phyloP scores from a whole-genome alignment of 2,113 vertebrate species.

The Rhombomys opimus region DNA sequence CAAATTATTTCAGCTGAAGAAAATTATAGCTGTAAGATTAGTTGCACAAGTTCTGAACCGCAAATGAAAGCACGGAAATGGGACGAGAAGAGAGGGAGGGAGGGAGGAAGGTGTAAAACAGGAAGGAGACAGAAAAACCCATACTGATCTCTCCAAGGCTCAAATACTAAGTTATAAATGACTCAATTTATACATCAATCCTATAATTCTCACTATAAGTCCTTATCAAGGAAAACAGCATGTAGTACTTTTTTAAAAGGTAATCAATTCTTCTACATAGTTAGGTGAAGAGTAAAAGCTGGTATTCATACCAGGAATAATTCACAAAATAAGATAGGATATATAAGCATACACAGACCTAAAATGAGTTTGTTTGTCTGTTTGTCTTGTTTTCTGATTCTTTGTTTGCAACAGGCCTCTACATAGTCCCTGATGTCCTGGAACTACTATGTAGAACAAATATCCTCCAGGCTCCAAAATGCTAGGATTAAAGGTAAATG shows the following conservation, averaged over 20 bases:
- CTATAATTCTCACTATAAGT: background rate
- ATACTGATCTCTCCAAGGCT: background rate
- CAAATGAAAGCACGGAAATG: background rate
- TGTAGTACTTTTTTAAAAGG: background rate
- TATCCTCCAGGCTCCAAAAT: background rate
- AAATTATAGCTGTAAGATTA: slow-evolving; percentile 5
- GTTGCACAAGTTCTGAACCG: background rate
- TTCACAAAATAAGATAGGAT: background rate
- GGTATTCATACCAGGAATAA: background rate
- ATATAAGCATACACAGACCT: background rate
- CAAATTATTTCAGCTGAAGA: slow-evolving; percentile 19
- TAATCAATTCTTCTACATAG: background rate
- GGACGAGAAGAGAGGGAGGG: background rate
- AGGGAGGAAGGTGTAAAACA: too few species aligned
- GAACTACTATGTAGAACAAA: background rate
- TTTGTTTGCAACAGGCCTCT: background rate
- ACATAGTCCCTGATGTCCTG: background rate
- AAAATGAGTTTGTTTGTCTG: background rate
- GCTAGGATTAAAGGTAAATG: background rate
- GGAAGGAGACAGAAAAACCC: background rate
- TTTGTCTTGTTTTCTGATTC: background rate
- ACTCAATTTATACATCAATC: background rate
- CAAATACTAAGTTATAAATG: background rate
- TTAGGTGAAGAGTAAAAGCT: background rate
- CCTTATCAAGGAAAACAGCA: background rate